Evolutionary conservation across 2,888 invertebrate species (phyloP), one percentile per base, ranked within the genome.

Genomic region (Argyra leucocephala): DNA sequence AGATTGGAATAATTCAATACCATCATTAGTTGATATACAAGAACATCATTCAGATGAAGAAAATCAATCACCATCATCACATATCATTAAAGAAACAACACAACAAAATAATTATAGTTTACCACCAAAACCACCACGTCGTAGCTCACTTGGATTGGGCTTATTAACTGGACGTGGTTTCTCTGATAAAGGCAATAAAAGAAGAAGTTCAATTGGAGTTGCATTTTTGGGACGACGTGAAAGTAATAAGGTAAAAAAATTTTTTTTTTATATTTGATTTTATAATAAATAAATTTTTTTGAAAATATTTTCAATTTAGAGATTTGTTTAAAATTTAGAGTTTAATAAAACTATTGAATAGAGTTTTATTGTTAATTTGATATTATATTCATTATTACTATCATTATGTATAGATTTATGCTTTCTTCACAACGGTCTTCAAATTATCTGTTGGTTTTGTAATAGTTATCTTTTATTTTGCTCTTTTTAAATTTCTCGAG

Each of bases 181-280:
- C 66, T 70, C 74, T 63, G 76, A 76, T 69, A 75, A 77, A 69
- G 72, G 72, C 63, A 72, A 69, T 67, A 80, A 80, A 72, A 71
- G 80, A 68, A 78, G 80, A 70, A 80, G 80, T 69, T 80, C 80
- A 36, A 82, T 73, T 75, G 82, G 76, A 72, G 76, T 76, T 22
- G 73, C 77, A 26, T 76, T 80, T 67, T 68, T 80, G 67, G 70
- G 76, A 69, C 71, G 81, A 69, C 76, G 77, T 64, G 78, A 78
- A 67, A 76, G 67, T 69, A 74, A 72, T 70, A 78, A 79, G 75
- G 78, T 79, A 63, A 74, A 74, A 10, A 48, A 48, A 18, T 12
- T 12, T 48, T 15, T 61, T 61, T 2, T 59, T 60, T 2, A n/a
- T n/a, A n/a, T n/a, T n/a, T n/a, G n/a, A n/a, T n/a, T n/a, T n/a